These are phyloP conservation scores for Alcedo atthis DNA, from an alignment of 2,797 vertebrate species.

Conservation along the genomic window DNA sequence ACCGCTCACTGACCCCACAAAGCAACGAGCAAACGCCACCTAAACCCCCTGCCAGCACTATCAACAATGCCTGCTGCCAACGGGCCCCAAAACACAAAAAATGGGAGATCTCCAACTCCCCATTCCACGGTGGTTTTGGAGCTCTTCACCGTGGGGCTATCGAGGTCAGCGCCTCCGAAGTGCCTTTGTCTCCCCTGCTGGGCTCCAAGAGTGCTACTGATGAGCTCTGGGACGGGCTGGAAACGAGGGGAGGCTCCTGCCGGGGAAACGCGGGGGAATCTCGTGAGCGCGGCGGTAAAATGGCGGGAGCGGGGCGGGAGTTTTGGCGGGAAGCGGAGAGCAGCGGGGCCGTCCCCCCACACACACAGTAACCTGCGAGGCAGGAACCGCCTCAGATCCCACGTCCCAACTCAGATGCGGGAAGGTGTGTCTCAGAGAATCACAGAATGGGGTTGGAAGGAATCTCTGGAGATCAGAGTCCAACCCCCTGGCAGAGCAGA, in stretches of 20 bases:
- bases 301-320: too few relatives aligned
- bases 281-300: too few relatives aligned
- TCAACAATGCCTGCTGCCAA: not conserved
- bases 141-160: not conserved
- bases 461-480: too few relatives aligned
- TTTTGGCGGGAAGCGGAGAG: not conserved
- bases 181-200: not conserved
- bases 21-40: not conserved
- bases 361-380: fast-evolving
- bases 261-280: not conserved
- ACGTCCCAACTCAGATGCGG: not conserved
- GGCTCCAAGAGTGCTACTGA: constrained; percentile 7
- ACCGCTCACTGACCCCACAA: not conserved
- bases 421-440: too few relatives aligned
- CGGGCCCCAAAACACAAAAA: not conserved
- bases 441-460: too few relatives aligned
- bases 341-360: not conserved
- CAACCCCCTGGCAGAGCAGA: too few relatives aligned
- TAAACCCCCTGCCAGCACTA: not conserved
- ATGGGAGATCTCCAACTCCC: not conserved
- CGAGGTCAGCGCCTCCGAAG: not conserved
- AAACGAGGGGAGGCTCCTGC: not conserved
- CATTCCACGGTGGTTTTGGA: not conserved
- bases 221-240: not conserved
- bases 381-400: fast-evolving